These are phyloP conservation scores for Endomychus coccineus DNA, from an alignment of 2,888 invertebrate species.

Conservation along the genomic window DNA sequence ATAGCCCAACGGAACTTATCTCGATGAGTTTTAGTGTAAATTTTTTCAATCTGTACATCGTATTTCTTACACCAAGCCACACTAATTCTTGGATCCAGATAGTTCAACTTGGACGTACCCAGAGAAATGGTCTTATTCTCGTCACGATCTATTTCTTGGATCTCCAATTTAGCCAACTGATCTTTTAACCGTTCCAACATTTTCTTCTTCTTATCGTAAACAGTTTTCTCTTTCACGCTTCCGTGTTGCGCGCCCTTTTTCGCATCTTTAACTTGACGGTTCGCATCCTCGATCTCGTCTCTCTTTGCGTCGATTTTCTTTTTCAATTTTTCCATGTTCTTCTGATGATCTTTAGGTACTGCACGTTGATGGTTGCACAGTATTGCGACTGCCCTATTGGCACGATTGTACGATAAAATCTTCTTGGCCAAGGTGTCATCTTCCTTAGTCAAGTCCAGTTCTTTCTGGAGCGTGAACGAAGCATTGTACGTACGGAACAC, in stretches of 20 bases:
- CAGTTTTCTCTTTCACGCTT: constrained; percentile 71
- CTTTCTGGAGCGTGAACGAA: constrained; percentile 94
- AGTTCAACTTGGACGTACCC: constrained; percentile 97
- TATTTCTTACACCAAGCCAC: constrained; percentile 99
- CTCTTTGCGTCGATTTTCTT: constrained; percentile 88
- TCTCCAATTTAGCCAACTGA: constrained; percentile 88
- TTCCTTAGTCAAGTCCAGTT: constrained; percentile 83
- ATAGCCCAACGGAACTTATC: constrained; percentile 99
- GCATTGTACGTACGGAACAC: constrained; percentile 99
- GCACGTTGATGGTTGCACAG: constrained; percentile 99
- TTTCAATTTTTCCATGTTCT: constrained; percentile 97
- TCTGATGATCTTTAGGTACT: constrained; percentile 93
- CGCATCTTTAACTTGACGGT: constrained; percentile 71
- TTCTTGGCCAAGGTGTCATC: constrained; percentile 73
- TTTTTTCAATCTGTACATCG: constrained; percentile 93
- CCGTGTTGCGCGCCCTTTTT: constrained; percentile 75
- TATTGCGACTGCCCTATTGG: constrained; percentile 96
- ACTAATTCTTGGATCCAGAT: constrained; percentile 96
- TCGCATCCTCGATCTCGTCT: constrained; percentile 75
- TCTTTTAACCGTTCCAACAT: constrained; percentile 77
- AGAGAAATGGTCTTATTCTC: constrained; percentile 99
- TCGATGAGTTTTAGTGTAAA: constrained; percentile 98
- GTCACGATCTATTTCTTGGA: constrained; percentile 94
- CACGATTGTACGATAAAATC: constrained; percentile 92
- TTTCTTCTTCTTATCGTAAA: constrained; percentile 83